Conservation (phyloP, 23 tunicate species). For the Phallusia fumigata region DNA sequence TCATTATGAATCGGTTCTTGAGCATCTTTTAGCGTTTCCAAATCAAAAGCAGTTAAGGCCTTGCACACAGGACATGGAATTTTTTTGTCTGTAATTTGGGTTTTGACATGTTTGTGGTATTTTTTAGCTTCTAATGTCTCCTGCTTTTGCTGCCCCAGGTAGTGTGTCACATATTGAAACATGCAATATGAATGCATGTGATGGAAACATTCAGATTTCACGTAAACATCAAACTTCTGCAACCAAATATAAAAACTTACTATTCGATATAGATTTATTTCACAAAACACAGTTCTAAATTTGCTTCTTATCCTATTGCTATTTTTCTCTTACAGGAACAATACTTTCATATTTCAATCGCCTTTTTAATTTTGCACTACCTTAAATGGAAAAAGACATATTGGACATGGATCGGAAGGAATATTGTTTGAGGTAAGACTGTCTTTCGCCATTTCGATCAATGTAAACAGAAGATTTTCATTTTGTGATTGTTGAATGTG, state of each 20-base stretch:
- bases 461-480: conserved; percentile 34
- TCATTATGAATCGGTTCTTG: conserved; percentile 18
- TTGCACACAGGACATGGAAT: conserved; percentile 77
- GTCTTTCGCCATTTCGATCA: conserved; percentile 63
- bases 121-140: not conserved
- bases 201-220: conserved; percentile 67
- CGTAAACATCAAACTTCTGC: conserved; percentile 46
- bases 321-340: too few relatives aligned
- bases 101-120: not conserved
- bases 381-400: conserved; percentile 38
- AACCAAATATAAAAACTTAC: not conserved
- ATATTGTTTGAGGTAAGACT: conserved; percentile 52
- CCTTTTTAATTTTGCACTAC: too few relatives aligned
- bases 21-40: conserved; percentile 13
- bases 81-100: not conserved
- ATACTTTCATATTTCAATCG: too few relatives aligned
- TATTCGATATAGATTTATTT: too few relatives aligned
- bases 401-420: conserved; percentile 59
- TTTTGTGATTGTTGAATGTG: conserved; percentile 22
- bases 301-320: too few relatives aligned
- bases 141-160: conserved; percentile 1
- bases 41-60: conserved; percentile 2
- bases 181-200: conserved; percentile 61
- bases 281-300: too few relatives aligned
- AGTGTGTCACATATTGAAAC: conserved; percentile 33